Percentiles rank a stretch among this genome's conserved stretches.
These are phyloP conservation scores for Drosophila greeni DNA, from an alignment of 2,888 invertebrate species.

Conservation along the genomic window DNA sequence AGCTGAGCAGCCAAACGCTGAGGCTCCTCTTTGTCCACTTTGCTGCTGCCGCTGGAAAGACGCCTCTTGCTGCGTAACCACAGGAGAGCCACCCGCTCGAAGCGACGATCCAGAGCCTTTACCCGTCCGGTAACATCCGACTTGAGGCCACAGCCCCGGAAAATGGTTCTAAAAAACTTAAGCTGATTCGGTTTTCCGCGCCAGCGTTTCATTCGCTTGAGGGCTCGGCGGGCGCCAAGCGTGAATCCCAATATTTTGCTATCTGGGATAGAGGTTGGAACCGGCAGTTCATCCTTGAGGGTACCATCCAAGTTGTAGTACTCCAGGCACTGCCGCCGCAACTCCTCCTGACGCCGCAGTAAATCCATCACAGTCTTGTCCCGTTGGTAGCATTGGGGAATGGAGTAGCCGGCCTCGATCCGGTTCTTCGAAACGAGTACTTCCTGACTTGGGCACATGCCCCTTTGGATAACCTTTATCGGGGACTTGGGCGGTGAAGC, in stretches of 20 bases:
- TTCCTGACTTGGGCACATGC: neutral
- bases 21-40: neutral
- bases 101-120: conserved; percentile 15
- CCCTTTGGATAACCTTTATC: neutral
- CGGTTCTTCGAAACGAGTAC: neutral
- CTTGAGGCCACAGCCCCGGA: neutral
- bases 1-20: neutral
- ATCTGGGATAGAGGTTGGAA: neutral
- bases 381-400: neutral
- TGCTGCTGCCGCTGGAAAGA: conserved; percentile 1
- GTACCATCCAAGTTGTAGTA: conserved; percentile 33
- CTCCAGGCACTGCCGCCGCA: conserved; percentile 25
- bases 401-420: neutral
- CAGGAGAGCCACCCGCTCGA: conserved; percentile 21
- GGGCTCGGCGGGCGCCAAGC: conserved; percentile 7
- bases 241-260: conserved; percentile 27
- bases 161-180: conserved; percentile 17
- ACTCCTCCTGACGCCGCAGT: neutral
- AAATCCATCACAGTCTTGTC: conserved; percentile 2
- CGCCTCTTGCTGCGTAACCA: conserved; percentile 34
- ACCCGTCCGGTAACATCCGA: neutral
- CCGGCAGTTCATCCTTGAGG: conserved; percentile 10
- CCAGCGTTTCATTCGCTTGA: conserved; percentile 31
- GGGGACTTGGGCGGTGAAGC: neutral
- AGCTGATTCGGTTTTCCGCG: conserved; percentile 15